phyloP scores from a whole-genome alignment of 1,140 invertebrate species.

The Schlechtendalia chinensis region DNA sequence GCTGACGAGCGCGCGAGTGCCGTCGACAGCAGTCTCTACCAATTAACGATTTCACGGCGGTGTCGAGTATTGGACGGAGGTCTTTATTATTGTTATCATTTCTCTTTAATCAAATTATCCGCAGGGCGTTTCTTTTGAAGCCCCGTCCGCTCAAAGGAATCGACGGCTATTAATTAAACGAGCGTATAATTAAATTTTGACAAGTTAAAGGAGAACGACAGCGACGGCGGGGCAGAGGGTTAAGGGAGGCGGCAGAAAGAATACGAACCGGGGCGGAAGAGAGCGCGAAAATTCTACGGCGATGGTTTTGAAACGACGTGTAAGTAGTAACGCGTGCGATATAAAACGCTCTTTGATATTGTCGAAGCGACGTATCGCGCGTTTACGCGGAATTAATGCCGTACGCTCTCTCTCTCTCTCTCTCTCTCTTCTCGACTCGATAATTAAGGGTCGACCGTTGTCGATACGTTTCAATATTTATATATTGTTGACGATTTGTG shows the following conservation, averaged over 20 bases:
- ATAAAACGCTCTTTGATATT: background rate
- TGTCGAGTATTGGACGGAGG: slow-evolving; percentile 42
- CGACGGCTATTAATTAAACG: slow-evolving; percentile 49
- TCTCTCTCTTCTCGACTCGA: no score
- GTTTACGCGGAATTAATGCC: background rate
- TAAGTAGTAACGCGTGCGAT: no score
- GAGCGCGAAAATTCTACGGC: slow-evolving; percentile 7
- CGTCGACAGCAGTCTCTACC: slow-evolving; percentile 34
- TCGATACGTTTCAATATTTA: no score
- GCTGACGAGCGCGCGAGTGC: background rate
- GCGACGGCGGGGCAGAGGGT: no score
- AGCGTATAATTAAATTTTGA: slow-evolving; percentile 48
- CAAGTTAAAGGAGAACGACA: slow-evolving; percentile 44
- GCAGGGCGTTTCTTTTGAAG: slow-evolving; percentile 44
- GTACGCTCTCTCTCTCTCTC: no score
- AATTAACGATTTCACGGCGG: slow-evolving; percentile 48
- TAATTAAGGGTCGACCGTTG: no score
- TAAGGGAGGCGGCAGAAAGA: background rate
- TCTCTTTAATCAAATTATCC: slow-evolving; percentile 50
- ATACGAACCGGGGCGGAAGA: background rate
- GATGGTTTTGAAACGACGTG: background rate
- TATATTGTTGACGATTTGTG: no score
- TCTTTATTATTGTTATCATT: slow-evolving; percentile 50
- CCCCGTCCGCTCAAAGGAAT: slow-evolving; percentile 37
- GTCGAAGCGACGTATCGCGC: background rate